phyloP scores from a whole-genome alignment of 2,113 vertebrate genomes.

The Stegastes partitus region DNA sequence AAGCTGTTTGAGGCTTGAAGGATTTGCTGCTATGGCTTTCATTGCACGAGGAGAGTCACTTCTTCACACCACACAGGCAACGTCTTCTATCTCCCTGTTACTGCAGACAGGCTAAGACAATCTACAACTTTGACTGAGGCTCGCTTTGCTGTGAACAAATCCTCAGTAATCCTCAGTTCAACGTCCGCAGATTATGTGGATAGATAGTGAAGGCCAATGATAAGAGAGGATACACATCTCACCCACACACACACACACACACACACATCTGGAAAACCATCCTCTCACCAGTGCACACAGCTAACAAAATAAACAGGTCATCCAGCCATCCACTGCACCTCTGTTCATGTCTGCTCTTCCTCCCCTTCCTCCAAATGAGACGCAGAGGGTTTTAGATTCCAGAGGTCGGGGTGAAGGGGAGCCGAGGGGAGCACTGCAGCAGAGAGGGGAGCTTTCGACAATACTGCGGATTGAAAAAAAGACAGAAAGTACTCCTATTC shows the following conservation, averaged over 20 bases:
- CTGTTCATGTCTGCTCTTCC: conserved; percentile 30
- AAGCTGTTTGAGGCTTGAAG: conserved; percentile 20
- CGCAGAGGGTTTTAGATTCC: conserved; percentile 67
- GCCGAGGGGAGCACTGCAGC: conserved; percentile 20
- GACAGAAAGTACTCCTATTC: not conserved
- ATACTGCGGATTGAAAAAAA: conserved; percentile 26
- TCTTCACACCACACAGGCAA: not conserved
- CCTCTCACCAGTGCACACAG: conserved; percentile 63
- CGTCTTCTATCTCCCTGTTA: conserved; percentile 4
- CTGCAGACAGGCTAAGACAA: conserved; percentile 45
- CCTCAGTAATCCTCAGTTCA: conserved; percentile 55
- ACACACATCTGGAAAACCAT: conserved; percentile 23
- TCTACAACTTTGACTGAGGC: conserved; percentile 22
- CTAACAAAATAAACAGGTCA: conserved; percentile 69
- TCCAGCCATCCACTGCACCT: conserved; percentile 47
- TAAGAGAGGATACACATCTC: conserved; percentile 32
- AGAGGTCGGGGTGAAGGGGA: conserved; percentile 42
- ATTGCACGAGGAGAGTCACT: conserved; percentile 11
- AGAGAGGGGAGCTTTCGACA: conserved; percentile 43
- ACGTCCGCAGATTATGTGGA: conserved; percentile 39
- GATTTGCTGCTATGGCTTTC: conserved; percentile 26
- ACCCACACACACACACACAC: conserved; percentile 17
- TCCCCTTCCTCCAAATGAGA: conserved; percentile 39
- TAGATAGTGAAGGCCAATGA: conserved; percentile 20
- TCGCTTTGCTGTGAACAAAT: conserved; percentile 51